These are phyloP conservation scores for Brenthis hecate DNA, from an alignment of 2,888 invertebrate species.

Conservation along the genomic window DNA sequence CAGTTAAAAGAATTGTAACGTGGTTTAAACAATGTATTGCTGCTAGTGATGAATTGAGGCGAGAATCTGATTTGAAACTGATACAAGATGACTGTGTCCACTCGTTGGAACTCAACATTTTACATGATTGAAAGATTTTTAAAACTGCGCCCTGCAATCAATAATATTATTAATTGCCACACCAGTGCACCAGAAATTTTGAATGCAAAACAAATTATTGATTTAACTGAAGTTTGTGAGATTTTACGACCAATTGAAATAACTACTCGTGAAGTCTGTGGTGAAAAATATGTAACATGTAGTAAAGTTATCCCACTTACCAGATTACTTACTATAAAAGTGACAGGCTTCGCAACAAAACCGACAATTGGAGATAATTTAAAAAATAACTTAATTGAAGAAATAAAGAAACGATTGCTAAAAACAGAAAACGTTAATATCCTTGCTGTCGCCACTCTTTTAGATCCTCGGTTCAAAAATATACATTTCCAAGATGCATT, in stretches of 20 bases:
- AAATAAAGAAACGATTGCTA: constrained; percentile 37
- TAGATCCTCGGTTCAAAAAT: constrained; percentile 34
- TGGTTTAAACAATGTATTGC: constrained; percentile 35
- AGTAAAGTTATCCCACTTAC: constrained; percentile 34
- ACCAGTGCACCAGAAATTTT: constrained; percentile 34
- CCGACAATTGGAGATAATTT: constrained; percentile 15
- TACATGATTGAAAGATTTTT: constrained; percentile 38
- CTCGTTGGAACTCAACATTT: constrained; percentile 40
- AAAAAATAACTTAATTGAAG: constrained; percentile 20
- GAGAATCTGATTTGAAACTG: constrained; percentile 32
- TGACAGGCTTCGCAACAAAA: constrained; percentile 18
- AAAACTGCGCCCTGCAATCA: constrained; percentile 31
- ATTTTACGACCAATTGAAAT: constrained; percentile 22
- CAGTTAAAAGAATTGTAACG: constrained; percentile 31
- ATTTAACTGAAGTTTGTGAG: constrained; percentile 33
- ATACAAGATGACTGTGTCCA: constrained; percentile 37
- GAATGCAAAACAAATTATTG: constrained; percentile 30
- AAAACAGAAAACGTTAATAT: constrained; percentile 32
- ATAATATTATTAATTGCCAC: constrained; percentile 36
- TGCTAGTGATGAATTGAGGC: constrained; percentile 34
- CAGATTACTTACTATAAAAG: constrained; percentile 29
- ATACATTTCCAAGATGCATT: constrained; percentile 33
- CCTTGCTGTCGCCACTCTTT: constrained; percentile 33
- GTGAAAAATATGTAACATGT: constrained; percentile 27
- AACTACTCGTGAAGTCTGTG: constrained; percentile 10